phyloP scores from a whole-genome alignment of 2,888 invertebrate species.

The Agapostemon virescens region DNA sequence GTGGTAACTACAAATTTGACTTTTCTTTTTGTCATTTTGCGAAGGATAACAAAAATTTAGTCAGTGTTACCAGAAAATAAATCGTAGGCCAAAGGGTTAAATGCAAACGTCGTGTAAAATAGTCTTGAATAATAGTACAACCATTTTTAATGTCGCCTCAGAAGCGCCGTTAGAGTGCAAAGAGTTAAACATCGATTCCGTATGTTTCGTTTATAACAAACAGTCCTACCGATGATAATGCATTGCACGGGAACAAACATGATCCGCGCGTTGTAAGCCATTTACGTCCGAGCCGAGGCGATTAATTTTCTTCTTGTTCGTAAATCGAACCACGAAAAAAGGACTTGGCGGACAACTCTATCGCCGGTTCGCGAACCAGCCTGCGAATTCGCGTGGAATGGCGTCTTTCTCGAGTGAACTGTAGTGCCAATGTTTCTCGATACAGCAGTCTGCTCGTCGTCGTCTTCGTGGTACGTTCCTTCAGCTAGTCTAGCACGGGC shows the following conservation, averaged over 20 bases:
- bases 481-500: constrained; percentile 34
- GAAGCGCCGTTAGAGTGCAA: no score
- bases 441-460: background rate
- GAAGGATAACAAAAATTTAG: no score
- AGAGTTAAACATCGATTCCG: background rate
- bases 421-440: constrained; percentile 25
- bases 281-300: background rate
- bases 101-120: no score
- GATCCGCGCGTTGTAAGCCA: background rate
- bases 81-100: no score
- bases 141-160: no score
- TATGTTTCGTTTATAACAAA: background rate
- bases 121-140: no score
- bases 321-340: background rate
- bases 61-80: no score
- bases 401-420: background rate
- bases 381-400: constrained; percentile 23
- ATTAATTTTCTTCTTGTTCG: background rate
- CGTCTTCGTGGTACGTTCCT: constrained; percentile 43
- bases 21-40: no score
- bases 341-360: background rate
- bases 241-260: background rate
- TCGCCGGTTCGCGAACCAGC: background rate
- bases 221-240: background rate
- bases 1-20: no score